Percentiles rank a stretch among this genome's conserved stretches.
phyloP scores from a whole-genome alignment of 2,888 invertebrate genomes.

The Apantesis nais region DNA sequence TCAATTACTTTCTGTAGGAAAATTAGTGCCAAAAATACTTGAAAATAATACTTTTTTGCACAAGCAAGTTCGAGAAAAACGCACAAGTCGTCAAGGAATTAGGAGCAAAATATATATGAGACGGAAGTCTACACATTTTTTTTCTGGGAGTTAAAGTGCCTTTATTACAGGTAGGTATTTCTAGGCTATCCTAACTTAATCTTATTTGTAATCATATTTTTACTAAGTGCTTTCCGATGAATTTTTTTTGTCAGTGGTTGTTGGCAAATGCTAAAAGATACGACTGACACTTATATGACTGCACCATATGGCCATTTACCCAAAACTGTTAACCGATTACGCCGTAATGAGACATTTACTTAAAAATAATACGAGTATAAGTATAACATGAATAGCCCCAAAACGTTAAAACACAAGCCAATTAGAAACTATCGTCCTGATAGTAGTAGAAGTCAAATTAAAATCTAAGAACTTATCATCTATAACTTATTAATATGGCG shows the following conservation, averaged over 20 bases:
- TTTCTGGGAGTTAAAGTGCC: no score
- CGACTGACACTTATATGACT: background rate
- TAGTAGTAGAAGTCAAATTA: slow-evolving; percentile 5
- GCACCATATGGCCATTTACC: background rate
- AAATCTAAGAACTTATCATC: slow-evolving; percentile 4
- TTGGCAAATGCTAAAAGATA: background rate
- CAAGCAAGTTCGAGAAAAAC: background rate
- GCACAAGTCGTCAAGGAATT: background rate
- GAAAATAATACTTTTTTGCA: background rate
- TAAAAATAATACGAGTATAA: slow-evolving; percentile 3
- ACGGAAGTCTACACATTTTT: background rate
- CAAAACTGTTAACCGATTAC: background rate
- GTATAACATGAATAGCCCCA: background rate
- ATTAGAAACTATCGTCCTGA: background rate
- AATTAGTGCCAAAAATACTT: background rate
- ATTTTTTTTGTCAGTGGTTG: background rate
- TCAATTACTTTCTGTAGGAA: background rate
- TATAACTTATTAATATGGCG: slow-evolving; percentile 34
- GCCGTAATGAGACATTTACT: background rate
- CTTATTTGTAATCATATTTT: no score
- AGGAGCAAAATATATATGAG: background rate
- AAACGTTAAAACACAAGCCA: background rate
- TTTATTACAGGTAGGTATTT: no score
- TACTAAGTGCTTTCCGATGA: background rate
- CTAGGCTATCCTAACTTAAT: no score